These are phyloP conservation scores for Odontophorus gujanensis DNA, from an alignment of 2,113 vertebrate species.

Conservation along the genomic window DNA sequence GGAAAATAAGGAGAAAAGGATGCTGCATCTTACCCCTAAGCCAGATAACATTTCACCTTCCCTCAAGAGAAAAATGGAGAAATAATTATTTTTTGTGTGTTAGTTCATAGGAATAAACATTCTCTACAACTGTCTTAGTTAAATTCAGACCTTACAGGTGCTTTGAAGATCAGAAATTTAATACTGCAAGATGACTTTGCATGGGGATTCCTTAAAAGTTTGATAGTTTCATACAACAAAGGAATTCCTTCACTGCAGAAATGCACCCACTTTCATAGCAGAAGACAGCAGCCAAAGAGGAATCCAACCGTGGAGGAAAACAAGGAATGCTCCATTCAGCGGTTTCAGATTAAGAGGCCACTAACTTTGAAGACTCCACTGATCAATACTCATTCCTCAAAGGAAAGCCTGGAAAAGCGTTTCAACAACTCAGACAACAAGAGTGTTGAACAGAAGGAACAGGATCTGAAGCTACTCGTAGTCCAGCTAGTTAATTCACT, in stretches of 20 bases:
- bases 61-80: neutral
- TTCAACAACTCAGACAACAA: neutral
- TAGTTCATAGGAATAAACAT: neutral
- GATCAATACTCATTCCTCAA: neutral
- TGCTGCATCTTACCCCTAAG: neutral
- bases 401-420: neutral
- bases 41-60: slow-evolving; percentile 25
- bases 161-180: neutral
- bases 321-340: neutral
- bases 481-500: neutral
- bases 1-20: slow-evolving; percentile 39
- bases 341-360: neutral
- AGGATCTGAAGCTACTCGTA: neutral
- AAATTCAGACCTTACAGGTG: slow-evolving; percentile 6
- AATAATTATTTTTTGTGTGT: neutral
- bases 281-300: neutral
- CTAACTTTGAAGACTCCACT: neutral
- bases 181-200: neutral
- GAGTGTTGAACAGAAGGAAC: neutral
- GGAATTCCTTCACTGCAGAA: neutral
- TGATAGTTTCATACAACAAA: neutral
- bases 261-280: neutral
- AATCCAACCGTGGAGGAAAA: neutral
- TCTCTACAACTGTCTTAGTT: slow-evolving; percentile 2
- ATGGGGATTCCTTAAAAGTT: neutral